Conservation (phyloP, 1,140 invertebrate genomes). For the Acromyrmex charruanus region DNA sequence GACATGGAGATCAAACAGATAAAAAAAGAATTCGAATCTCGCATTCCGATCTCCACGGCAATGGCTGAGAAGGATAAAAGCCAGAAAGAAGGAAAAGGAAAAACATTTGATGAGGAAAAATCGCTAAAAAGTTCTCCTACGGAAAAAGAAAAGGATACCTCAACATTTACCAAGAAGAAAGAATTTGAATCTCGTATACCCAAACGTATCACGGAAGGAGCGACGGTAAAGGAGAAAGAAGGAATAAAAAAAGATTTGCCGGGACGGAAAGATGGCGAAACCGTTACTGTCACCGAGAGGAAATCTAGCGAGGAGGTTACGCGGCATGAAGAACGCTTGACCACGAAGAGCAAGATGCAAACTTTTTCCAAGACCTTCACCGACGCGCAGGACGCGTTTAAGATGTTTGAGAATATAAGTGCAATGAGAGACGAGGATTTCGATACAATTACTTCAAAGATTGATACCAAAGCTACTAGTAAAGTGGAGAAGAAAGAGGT, state of each 20-base stretch:
- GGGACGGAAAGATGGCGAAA: slow-evolving; percentile 65
- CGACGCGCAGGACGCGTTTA: slow-evolving; percentile 73
- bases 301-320: slow-evolving; percentile 78
- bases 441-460: slow-evolving; percentile 77
- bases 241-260: slow-evolving; percentile 61
- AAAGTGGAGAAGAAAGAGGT: slow-evolving; percentile 80
- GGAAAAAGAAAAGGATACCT: slow-evolving; percentile 15
- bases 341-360: slow-evolving; percentile 75
- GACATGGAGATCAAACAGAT: slow-evolving; percentile 41
- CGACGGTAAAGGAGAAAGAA: slow-evolving; percentile 42
- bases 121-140: neutral
- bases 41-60: slow-evolving; percentile 79
- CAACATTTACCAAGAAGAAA: slow-evolving; percentile 65
- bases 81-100: slow-evolving; percentile 65
- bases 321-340: slow-evolving; percentile 75
- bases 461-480: slow-evolving; percentile 78
- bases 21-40: slow-evolving; percentile 80
- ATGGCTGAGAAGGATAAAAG: slow-evolving; percentile 79
- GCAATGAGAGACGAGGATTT: slow-evolving; percentile 66
- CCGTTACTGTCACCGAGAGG: slow-evolving; percentile 76
- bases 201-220: slow-evolving; percentile 71
- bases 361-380: slow-evolving; percentile 76
- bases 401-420: slow-evolving; percentile 74
- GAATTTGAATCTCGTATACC: slow-evolving; percentile 83
- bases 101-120: slow-evolving; percentile 25